Percentiles rank a stretch among this genome's conserved stretches.
phyloP scores from a whole-genome alignment of 23 tunicate species.

The Ciona savignyi region DNA sequence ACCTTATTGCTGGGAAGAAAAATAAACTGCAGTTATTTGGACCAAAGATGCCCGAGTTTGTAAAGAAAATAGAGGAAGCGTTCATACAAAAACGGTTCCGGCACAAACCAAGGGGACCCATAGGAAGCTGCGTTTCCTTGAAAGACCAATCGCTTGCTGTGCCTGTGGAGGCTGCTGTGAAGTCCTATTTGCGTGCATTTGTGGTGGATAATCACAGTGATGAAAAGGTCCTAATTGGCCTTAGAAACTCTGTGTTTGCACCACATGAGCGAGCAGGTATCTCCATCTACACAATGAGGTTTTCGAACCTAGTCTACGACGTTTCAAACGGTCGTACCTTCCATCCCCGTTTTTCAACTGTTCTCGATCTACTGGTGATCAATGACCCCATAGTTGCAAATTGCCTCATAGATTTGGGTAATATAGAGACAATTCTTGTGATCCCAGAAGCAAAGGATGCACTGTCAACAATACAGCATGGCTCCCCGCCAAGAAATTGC shows the following conservation, averaged over 20 bases:
- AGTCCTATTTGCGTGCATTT: conserved; percentile 37
- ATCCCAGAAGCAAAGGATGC: conserved; percentile 76
- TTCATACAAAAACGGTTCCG: conserved; percentile 31
- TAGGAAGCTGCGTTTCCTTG: conserved; percentile 65
- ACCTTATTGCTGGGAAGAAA: conserved; percentile 45
- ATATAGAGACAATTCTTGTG: conserved; percentile 69
- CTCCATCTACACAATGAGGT: conserved; percentile 56
- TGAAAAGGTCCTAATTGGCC: conserved; percentile 45
- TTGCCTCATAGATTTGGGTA: conserved; percentile 63
- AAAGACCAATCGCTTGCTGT: conserved; percentile 58
- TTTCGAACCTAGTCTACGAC: conserved; percentile 38
- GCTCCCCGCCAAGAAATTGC: conserved; percentile 53
- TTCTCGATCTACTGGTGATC: conserved; percentile 64
- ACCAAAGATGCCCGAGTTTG: conserved; percentile 79
- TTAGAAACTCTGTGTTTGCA: conserved; percentile 46
- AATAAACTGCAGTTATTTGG: conserved; percentile 75
- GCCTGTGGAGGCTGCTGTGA: conserved; percentile 74
- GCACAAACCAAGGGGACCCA: conserved; percentile 76
- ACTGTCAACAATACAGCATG: conserved; percentile 40
- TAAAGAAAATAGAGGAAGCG: conserved; percentile 59
- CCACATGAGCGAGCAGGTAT: conserved; percentile 52
- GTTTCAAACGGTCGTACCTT: conserved; percentile 29
- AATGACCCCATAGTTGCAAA: conserved; percentile 80
- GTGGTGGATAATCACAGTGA: conserved; percentile 80
- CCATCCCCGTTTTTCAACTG: conserved; percentile 43